Conservation (phyloP, 2,888 invertebrate genomes). For the Agelastica alni region DNA sequence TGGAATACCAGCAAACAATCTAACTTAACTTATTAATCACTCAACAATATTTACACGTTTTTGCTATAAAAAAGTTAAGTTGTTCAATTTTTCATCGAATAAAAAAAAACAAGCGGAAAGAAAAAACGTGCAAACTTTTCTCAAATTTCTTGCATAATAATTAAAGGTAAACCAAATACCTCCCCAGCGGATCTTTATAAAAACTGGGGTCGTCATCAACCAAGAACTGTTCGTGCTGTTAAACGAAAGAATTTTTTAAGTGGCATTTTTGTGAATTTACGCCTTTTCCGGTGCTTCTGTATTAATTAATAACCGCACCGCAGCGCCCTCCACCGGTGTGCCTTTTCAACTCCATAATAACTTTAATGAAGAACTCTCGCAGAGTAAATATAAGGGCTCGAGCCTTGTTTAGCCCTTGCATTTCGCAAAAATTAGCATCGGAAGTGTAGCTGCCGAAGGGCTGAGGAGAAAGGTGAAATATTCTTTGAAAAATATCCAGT, state of each 20-base stretch:
- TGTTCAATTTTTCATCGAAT: no score
- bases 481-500: constrained; percentile 6
- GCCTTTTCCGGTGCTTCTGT: constrained; percentile 22
- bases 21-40: no score
- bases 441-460: constrained; percentile 37
- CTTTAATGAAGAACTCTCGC: constrained; percentile 45
- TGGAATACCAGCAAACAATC: no score
- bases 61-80: no score
- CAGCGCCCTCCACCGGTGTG: constrained; percentile 2
- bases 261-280: constrained; percentile 29
- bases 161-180: constrained; percentile 14
- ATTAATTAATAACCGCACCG: constrained; percentile 41
- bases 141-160: constrained; percentile 1
- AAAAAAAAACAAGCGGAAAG: no score
- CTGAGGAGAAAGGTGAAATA: constrained; percentile 14
- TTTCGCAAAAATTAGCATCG: constrained; percentile 41
- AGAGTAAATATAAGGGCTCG: constrained; percentile 33
- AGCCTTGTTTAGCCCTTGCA: constrained; percentile 30
- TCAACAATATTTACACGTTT: no score
- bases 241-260: constrained; percentile 21
- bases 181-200: constrained; percentile 8
- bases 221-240: constrained; percentile 15
- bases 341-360: constrained; percentile 41
- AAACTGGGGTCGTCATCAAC: constrained; percentile 8
- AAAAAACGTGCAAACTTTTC: not conserved